Evolutionary conservation across 2,888 invertebrate genomes (phyloP), one percentile per base, ranked within the genome.

Genomic region (Hypsopygia costalis): DNA sequence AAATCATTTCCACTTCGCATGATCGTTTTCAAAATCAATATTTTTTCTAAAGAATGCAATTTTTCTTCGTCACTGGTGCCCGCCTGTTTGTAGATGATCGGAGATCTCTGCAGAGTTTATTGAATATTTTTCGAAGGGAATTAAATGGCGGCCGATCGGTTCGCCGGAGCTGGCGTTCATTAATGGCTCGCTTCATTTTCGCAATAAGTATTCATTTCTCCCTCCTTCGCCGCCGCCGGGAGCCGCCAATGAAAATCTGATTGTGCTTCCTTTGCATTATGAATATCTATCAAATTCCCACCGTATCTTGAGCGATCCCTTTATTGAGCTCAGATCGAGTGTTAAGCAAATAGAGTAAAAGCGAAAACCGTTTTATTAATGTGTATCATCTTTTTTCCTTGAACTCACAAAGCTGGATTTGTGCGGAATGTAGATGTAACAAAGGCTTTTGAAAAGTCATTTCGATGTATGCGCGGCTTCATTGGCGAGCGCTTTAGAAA

Each of bases 171-270:
- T 64, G 60, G 63, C 67, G 66, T 73, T 81, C 81, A 82, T 82
- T 85, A 85, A 81, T 80, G 65, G 64, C 52, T 51, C 69, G 76
- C 73, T 80, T 82, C 83, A 81, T 83, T 81, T 81, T 80, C 78
- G 81, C 81, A 85, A 86, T 86, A 85, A 85, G 85, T 83, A 83
- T 85, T 85, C 83, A 81, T 82, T 81, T 76, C 81, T 65, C 63
- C 68, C 57, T 57, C 55, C 58, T 52, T 57, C 56, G 47, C 38
- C 32, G 44, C 36, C 49, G 40, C 36, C 48, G 43, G 47, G 51
- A 51, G 50, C 49, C 47, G 46, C 63, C 79, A 77, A 79, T 82
- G 80, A 81, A 81, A 82, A 82, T 83, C 81, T 78, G 82, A 83
- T 82, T 82, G 79, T 75, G 80, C 73, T 81, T 77, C 67, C 74